A percentile compares a stretch with the other conserved stretches of the same genome.
These are phyloP conservation scores for Plumapathes pennacea DNA, from an alignment of 92 coral and sea anemone genomes.

Conservation along the genomic window DNA sequence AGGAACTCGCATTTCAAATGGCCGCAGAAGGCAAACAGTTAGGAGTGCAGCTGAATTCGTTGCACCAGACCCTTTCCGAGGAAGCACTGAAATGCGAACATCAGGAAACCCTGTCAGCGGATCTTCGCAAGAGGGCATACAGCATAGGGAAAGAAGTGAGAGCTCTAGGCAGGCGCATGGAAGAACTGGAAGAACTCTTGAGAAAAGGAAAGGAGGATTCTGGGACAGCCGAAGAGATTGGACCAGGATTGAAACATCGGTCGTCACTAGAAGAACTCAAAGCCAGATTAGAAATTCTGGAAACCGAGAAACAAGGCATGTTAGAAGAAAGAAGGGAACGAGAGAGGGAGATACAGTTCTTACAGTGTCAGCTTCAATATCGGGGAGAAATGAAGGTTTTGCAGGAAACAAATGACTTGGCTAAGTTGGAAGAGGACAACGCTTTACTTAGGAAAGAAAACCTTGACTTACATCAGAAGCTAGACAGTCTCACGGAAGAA, in stretches of 20 bases:
- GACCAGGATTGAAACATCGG: too few species aligned
- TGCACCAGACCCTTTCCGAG: slow-evolving; percentile 33
- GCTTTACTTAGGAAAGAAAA: slow-evolving; percentile 50
- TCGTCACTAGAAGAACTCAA: slow-evolving; percentile 39
- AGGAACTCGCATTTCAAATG: slow-evolving; percentile 32
- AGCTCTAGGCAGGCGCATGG: slow-evolving; percentile 71
- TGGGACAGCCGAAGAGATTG: too few species aligned
- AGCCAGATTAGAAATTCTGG: slow-evolving; percentile 38
- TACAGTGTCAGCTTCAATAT: slow-evolving; percentile 73
- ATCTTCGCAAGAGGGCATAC: slow-evolving; percentile 60
- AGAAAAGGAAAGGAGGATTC: slow-evolving; percentile 52
- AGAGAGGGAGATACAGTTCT: slow-evolving; percentile 65
- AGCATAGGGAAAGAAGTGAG: slow-evolving; percentile 67
- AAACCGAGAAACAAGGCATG: slow-evolving; percentile 46
- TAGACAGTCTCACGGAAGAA: slow-evolving; percentile 43
- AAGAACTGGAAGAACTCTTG: slow-evolving; percentile 55
- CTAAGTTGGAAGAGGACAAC: slow-evolving; percentile 63
- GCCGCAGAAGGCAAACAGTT: slow-evolving; percentile 25
- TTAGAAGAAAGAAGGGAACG: slow-evolving; percentile 71
- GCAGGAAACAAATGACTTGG: slow-evolving; percentile 30
- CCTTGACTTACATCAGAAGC: slow-evolving; percentile 47
- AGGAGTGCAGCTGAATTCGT: slow-evolving; percentile 31
- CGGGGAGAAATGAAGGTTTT: slow-evolving; percentile 64
- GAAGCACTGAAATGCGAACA: slow-evolving; percentile 17
- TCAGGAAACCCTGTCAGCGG: slow-evolving; percentile 34